phyloP scores from a whole-genome alignment of 2,113 vertebrate genomes.

The Psittacus erithacus region DNA sequence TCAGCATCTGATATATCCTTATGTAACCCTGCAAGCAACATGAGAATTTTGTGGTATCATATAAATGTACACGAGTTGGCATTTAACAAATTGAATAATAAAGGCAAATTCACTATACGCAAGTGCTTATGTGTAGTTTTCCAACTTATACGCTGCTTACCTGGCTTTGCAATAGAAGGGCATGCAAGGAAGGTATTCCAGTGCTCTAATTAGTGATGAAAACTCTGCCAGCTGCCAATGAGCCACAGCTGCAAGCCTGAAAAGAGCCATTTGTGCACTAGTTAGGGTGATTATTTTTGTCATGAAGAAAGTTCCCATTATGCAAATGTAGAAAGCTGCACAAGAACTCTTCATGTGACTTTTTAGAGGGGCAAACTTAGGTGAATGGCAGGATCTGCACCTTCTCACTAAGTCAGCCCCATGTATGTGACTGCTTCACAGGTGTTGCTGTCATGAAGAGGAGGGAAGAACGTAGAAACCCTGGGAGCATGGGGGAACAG shows the following conservation, averaged over 20 bases:
- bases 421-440: accelerated
- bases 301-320: neutral
- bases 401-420: neutral
- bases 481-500: neutral
- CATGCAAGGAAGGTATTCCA: neutral
- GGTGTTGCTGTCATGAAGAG: neutral
- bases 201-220: neutral
- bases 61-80: neutral
- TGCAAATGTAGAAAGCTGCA: neutral
- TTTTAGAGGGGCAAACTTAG: neutral
- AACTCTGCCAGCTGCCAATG: neutral
- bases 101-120: neutral
- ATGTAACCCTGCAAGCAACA: neutral
- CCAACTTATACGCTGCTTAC: neutral
- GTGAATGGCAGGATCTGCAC: neutral
- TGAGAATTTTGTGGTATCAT: neutral
- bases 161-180: neutral
- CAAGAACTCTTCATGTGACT: neutral
- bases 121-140: neutral
- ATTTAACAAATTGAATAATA: neutral
- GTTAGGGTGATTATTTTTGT: neutral
- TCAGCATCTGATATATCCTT: neutral
- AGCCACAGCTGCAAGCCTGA: constrained; percentile 41
- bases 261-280: neutral
- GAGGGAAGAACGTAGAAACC: neutral